A percentile compares a stretch with the other conserved stretches of the same genome.
phyloP scores from a whole-genome alignment of 2,888 invertebrate genomes.

The Caenorhabditis angaria region DNA sequence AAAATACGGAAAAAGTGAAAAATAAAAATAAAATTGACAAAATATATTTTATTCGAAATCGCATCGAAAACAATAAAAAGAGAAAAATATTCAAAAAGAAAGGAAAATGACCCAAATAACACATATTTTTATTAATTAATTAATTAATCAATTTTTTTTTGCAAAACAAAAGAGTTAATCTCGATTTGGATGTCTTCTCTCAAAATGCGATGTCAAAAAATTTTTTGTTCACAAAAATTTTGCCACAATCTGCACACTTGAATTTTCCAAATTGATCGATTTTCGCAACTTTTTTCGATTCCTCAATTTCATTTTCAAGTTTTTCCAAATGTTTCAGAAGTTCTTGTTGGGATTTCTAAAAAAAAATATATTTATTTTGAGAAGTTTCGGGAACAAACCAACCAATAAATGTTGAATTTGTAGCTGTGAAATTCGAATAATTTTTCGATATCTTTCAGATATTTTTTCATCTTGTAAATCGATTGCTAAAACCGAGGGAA shows the following conservation, averaged over 20 bases:
- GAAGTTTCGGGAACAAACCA: background rate
- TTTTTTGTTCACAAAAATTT: constrained; percentile 29
- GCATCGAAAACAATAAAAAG: constrained; percentile 12
- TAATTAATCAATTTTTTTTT: background rate
- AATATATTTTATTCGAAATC: constrained; percentile 28
- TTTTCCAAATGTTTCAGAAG: constrained; percentile 35
- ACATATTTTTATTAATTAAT: background rate
- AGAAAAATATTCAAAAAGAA: constrained; percentile 9
- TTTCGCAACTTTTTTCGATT: background rate
- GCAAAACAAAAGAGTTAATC: background rate
- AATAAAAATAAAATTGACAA: constrained; percentile 22
- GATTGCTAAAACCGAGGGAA: constrained; percentile 30
- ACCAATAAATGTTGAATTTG: constrained; percentile 42
- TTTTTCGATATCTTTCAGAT: constrained; percentile 22
- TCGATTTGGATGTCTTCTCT: constrained; percentile 25
- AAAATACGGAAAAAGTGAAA: constrained; percentile 9
- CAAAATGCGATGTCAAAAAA: constrained; percentile 35
- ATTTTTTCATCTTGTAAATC: constrained; percentile 24
- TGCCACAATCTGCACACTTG: constrained; percentile 38
- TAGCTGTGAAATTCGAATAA: constrained; percentile 34
- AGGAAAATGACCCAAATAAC: constrained; percentile 30
- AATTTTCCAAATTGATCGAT: background rate
- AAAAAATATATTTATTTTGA: background rate
- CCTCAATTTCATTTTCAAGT: constrained; percentile 13
- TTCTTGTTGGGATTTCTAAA: constrained; percentile 36